phyloP scores from a whole-genome alignment of 1,140 invertebrate species.

The Dufourea novaeangliae region DNA sequence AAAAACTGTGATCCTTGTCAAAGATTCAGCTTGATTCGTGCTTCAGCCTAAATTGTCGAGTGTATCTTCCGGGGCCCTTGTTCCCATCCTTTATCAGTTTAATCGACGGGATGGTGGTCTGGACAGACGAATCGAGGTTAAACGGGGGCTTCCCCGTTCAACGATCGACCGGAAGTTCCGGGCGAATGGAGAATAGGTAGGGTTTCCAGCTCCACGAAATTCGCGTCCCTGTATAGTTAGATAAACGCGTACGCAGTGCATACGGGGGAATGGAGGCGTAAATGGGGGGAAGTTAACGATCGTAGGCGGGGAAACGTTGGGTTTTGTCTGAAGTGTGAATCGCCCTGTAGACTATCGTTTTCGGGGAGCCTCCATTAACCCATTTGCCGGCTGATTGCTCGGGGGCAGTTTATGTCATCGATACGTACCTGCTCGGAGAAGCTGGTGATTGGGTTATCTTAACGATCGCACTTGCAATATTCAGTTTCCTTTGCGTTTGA shows the following conservation, averaged over 20 bases:
- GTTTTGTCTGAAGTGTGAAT: conserved; percentile 19
- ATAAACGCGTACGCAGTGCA: conserved; percentile 17
- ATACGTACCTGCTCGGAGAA: conserved; percentile 35
- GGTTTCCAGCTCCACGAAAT: conserved; percentile 16
- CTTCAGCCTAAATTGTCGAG: not conserved
- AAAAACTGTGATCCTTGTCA: too few species aligned
- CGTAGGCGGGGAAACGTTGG: not conserved
- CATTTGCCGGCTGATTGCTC: conserved; percentile 61
- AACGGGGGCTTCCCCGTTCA: conserved; percentile 34
- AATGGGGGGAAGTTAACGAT: not conserved
- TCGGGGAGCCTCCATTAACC: conserved; percentile 62
- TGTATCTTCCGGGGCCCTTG: too few species aligned
- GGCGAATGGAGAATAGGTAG: conserved; percentile 48
- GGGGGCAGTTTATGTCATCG: conserved; percentile 52
- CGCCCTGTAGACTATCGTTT: conserved; percentile 40
- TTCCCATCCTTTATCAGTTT: conserved; percentile 31
- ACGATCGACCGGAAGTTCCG: conserved; percentile 47
- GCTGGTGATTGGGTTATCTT: conserved; percentile 7
- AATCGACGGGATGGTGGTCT: conserved; percentile 47
- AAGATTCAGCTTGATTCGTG: too few species aligned
- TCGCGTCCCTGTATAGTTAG: conserved; percentile 35
- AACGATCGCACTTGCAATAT: not conserved
- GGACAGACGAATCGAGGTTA: conserved; percentile 56
- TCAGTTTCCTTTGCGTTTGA: not conserved
- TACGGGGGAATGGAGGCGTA: not conserved